Evolutionary conservation across 2,888 invertebrate species (phyloP), one percentile per base, ranked within the genome.

Genomic region (Diarsia mendica): DNA sequence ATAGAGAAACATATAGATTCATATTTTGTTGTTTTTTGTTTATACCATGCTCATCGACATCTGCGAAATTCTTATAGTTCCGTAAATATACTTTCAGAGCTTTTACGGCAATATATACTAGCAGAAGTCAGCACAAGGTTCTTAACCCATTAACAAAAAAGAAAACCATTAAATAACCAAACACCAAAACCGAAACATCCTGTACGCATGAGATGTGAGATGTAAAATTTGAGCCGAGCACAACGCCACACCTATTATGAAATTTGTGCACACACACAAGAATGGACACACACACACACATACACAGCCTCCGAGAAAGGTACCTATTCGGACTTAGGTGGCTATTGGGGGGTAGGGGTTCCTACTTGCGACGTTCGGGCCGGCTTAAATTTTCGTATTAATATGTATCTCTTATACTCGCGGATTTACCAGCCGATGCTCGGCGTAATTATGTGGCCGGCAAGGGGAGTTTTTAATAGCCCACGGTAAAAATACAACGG

Each of bases 221-320:
- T 95, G 96, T 96, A 95, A 96, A 96, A 96, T 96, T 96, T 95
- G 95, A 95, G 92, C 93, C 91, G 93, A 94, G 93, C 91, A 93
- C 92, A 93, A 89, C 93, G 93, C 92, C 87, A 93, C 95, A 95
- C 94, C 95, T 96, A 95, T 95, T 95, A 95, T 95, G 95, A 95
- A 94, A 95, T 94, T 94, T 93, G 92, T 92, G 91, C 94, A 92
- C 95, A 95, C 95, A 94, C 88, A 87, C 75, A 81, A 70, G 69
- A 86, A 84, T 78, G 85, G 91, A 87, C 91, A 89, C 92, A 89
- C 93, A 93, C 93, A 93, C 89, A 89, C 85, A 81, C 89, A 88
- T 85, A 81, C 86, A 81, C 67, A 68, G 65, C 63, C 73, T 79
- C 79, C 80, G 87, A 87, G 88, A 86, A 87, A 88, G 85, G 88